These are phyloP conservation scores for Bilobella aurantiaca DNA, from an alignment of 1,140 invertebrate genomes.

Conservation along the genomic window DNA sequence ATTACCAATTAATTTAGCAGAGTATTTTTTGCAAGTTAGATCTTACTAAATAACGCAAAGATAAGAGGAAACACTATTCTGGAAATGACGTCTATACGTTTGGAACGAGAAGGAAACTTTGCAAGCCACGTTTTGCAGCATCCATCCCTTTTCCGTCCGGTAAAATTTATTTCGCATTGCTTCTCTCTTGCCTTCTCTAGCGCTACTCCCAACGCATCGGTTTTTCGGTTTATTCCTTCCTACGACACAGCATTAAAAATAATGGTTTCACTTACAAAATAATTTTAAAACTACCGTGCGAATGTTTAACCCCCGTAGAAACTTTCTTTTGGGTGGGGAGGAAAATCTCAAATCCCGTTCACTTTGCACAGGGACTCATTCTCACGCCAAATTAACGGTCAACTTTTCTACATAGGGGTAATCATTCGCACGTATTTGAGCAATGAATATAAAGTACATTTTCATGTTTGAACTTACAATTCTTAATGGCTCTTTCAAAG, in stretches of 20 bases:
- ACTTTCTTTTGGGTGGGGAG: no score
- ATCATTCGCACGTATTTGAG: not conserved
- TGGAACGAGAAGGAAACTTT: slow-evolving; percentile 79
- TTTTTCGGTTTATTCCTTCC: not conserved
- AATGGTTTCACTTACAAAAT: not conserved
- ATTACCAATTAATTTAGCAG: no score
- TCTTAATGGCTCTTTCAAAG: slow-evolving; percentile 16
- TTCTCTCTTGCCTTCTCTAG: not conserved
- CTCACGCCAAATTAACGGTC: no score
- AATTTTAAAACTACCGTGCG: no score
- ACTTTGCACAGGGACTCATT: no score
- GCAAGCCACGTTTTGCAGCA: slow-evolving; percentile 85
- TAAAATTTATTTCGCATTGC: not conserved
- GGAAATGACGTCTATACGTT: slow-evolving; percentile 89
- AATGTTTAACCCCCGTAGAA: no score
- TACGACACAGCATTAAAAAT: not conserved
- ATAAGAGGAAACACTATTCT: slow-evolving; percentile 83
- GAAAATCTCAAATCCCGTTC: no score
- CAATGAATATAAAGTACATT: not conserved
- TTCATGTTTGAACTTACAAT: not conserved
- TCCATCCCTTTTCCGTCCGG: not conserved
- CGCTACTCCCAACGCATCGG: not conserved
- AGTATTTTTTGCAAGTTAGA: no score
- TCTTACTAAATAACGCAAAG: slow-evolving; percentile 88
- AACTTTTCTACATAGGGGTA: no score